Evolutionary conservation across 1,140 invertebrate species (phyloP).

Genomic region (Drosophila rufa): DNA sequence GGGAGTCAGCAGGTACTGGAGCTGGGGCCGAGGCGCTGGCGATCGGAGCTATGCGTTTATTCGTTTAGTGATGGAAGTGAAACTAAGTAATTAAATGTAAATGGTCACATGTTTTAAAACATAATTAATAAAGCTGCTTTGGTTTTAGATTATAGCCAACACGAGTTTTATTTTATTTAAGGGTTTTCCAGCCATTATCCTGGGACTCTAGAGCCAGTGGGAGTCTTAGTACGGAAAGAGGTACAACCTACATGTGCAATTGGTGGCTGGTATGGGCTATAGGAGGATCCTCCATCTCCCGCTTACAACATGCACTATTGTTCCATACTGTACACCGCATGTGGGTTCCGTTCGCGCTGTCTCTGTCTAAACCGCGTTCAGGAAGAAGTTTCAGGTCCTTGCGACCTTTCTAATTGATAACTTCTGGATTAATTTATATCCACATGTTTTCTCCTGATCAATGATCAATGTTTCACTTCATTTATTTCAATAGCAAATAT

Average conservation of each 20-base stretch:
- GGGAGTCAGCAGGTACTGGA: constrained; percentile 3
- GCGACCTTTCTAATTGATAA: too few relatives aligned
- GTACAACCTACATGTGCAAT: too few relatives aligned
- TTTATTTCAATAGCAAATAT: too few relatives aligned
- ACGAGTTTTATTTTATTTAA: not conserved
- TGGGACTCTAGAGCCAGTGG: not conserved
- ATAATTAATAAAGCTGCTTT: constrained; percentile 55
- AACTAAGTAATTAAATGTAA: constrained; percentile 70
- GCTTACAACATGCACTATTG: too few relatives aligned
- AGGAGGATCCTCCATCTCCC: too few relatives aligned
- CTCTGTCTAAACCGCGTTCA: not conserved
- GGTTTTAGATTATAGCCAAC: constrained; percentile 45
- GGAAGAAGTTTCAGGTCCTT: too few relatives aligned
- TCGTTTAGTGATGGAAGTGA: constrained; percentile 57
- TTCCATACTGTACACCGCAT: too few relatives aligned
- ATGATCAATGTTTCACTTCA: too few relatives aligned
- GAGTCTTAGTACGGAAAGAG: too few relatives aligned
- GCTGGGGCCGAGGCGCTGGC: constrained; percentile 9
- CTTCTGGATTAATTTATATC: too few relatives aligned
- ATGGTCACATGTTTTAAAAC: constrained; percentile 64
- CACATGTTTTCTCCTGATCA: too few relatives aligned
- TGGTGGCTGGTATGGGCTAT: too few relatives aligned
- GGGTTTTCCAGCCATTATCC: not conserved
- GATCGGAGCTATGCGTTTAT: constrained; percentile 54
- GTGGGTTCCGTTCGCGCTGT: not conserved